phyloP scores from a whole-genome alignment of 1,140 invertebrate genomes.

The Listronotus oregonensis region DNA sequence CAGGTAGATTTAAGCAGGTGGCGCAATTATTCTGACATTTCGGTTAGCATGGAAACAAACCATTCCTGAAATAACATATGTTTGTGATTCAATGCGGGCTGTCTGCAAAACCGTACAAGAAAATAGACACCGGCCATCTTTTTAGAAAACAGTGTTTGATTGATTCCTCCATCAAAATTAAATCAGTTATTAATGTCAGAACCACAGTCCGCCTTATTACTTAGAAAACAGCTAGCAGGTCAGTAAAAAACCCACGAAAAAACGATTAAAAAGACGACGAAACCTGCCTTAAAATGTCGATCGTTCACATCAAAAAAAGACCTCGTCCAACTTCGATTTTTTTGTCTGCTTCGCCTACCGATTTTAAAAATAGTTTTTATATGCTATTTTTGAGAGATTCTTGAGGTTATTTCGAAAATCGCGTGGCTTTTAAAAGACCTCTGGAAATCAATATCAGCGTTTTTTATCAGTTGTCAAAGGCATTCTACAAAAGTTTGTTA shows the following conservation, averaged over 20 bases:
- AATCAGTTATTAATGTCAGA: slow-evolving; percentile 87
- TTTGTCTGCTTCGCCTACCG: slow-evolving; percentile 10
- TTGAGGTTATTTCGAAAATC: slow-evolving; percentile 11
- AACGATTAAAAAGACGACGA: neutral
- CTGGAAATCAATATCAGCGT: slow-evolving; percentile 22
- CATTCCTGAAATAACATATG: slow-evolving; percentile 55
- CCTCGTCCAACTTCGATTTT: slow-evolving; percentile 32
- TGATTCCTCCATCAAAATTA: slow-evolving; percentile 64
- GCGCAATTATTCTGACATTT: slow-evolving; percentile 21
- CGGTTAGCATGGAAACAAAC: slow-evolving; percentile 40
- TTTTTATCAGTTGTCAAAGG: slow-evolving; percentile 27
- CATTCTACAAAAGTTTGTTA: neutral
- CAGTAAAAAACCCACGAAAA: slow-evolving; percentile 52
- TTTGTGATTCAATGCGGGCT: slow-evolving; percentile 52
- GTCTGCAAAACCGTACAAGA: slow-evolving; percentile 44
- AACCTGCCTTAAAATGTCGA: slow-evolving; percentile 21
- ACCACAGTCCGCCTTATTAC: slow-evolving; percentile 90
- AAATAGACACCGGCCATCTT: slow-evolving; percentile 63
- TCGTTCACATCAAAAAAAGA: slow-evolving; percentile 28
- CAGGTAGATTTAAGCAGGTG: slow-evolving; percentile 6
- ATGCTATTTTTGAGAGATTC: slow-evolving; percentile 16
- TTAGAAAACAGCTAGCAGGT: slow-evolving; percentile 96
- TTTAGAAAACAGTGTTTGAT: slow-evolving; percentile 65
- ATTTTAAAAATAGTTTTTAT: slow-evolving; percentile 37
- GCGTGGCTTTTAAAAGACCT: slow-evolving; percentile 4